Conservation (phyloP, 2,888 invertebrate genomes). For the Oxystoma pomonae region DNA sequence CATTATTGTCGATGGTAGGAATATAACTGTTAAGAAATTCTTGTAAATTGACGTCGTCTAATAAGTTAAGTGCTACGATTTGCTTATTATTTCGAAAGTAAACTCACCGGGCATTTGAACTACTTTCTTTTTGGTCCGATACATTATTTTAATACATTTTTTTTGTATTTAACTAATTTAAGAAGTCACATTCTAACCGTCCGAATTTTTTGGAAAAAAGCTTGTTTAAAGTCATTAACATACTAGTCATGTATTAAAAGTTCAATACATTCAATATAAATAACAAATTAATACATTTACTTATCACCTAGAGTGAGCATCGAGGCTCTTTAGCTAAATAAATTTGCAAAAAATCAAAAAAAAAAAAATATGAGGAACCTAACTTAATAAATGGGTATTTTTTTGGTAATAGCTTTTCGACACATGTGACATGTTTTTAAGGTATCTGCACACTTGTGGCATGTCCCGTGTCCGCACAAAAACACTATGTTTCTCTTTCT, state of each 20-base stretch:
- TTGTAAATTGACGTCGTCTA: constrained; percentile 52
- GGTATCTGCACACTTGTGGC: constrained; percentile 76
- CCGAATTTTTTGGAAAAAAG: no score
- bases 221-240: no score
- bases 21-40: constrained; percentile 53
- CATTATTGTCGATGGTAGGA: constrained; percentile 43
- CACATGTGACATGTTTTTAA: constrained; percentile 85
- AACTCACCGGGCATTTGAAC: no score
- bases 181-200: no score
- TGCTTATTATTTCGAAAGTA: constrained; percentile 62
- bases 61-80: constrained; percentile 53
- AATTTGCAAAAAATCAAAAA: neutral
- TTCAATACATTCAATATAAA: neutral
- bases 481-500: constrained; percentile 76
- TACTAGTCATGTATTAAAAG: neutral
- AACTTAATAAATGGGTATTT: constrained; percentile 53
- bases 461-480: constrained; percentile 84
- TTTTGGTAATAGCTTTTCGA: constrained; percentile 69
- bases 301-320: neutral
- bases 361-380: neutral
- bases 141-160: no score
- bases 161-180: no score
- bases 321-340: neutral
- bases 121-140: no score
- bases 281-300: neutral